Conservation (phyloP, 2,113 vertebrate genomes). For the Oryzias woworae region DNA sequence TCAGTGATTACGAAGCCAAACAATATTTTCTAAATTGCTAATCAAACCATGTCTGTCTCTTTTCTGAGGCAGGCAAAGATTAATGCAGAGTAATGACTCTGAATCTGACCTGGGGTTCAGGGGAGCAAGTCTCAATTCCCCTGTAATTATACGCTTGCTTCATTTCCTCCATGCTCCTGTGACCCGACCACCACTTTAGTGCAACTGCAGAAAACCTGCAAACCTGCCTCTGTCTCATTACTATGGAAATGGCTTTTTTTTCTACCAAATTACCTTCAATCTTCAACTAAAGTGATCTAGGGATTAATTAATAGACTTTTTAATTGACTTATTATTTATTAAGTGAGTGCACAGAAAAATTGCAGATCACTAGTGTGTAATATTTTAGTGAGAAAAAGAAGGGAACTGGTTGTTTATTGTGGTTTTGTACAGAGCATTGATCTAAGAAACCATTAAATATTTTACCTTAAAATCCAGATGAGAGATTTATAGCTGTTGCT, state of each 20-base stretch:
- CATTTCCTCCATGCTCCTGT: constrained; percentile 54
- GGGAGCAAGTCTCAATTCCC: constrained; percentile 41
- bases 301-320: constrained; percentile 11
- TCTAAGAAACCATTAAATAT: constrained; percentile 27
- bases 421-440: constrained; percentile 77
- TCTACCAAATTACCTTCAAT: constrained; percentile 24
- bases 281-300: constrained; percentile 1
- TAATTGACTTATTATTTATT: constrained; percentile 5
- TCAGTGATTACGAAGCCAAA: constrained; percentile 61
- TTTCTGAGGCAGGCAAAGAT: constrained; percentile 43
- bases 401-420: constrained; percentile 52
- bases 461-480: too few species aligned
- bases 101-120: constrained; percentile 45
- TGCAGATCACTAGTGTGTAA: neutral
- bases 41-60: constrained; percentile 52
- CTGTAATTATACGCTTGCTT: constrained; percentile 68
- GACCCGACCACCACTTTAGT: constrained; percentile 50
- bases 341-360: neutral
- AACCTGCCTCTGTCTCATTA: constrained; percentile 29
- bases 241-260: constrained; percentile 16
- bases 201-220: constrained; percentile 33
- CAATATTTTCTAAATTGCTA: constrained; percentile 58
- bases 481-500: too few species aligned
- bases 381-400: neutral
- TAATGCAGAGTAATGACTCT: constrained; percentile 63